These are phyloP conservation scores for Choristoneura fumiferana DNA, from an alignment of 1,140 invertebrate genomes.

Conservation along the genomic window DNA sequence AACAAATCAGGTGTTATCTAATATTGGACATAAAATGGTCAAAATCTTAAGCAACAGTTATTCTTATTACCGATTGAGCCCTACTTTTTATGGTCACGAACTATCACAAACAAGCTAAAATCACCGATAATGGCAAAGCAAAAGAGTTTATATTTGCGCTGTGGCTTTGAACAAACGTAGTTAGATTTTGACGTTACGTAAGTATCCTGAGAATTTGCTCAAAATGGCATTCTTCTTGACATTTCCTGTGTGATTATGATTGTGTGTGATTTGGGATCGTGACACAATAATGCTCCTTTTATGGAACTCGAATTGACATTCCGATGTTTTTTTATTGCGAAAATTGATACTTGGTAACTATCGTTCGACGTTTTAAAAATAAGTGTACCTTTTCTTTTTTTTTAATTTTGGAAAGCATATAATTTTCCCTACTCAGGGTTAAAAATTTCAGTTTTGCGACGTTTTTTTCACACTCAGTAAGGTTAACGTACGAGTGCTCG, in stretches of 20 bases:
- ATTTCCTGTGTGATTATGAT: neutral
- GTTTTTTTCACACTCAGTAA: too few relatives aligned
- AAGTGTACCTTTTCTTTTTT: too few relatives aligned
- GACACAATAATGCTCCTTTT: neutral
- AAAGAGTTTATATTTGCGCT: neutral
- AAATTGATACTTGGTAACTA: too few relatives aligned
- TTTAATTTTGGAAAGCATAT: too few relatives aligned
- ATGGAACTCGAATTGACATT: too few relatives aligned
- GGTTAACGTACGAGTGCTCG: too few relatives aligned
- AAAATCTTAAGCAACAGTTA: slow-evolving; percentile 14
- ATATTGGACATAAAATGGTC: slow-evolving; percentile 1
- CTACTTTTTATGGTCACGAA: slow-evolving; percentile 12
- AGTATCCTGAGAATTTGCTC: slow-evolving; percentile 1
- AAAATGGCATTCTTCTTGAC: slow-evolving; percentile 11
- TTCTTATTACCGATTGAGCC: slow-evolving; percentile 11
- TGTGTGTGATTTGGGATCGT: neutral
- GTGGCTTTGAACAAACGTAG: neutral
- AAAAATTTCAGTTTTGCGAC: too few relatives aligned
- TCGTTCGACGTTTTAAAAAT: too few relatives aligned
- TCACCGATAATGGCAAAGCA: neutral
- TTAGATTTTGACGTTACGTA: slow-evolving; percentile 10
- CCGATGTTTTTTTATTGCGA: too few relatives aligned
- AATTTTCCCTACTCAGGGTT: too few relatives aligned
- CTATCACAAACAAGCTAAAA: neutral
- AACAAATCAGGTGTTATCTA: slow-evolving; percentile 13